phyloP scores from a whole-genome alignment of 2,888 invertebrate species.

The Nemotelus nigrinus region DNA sequence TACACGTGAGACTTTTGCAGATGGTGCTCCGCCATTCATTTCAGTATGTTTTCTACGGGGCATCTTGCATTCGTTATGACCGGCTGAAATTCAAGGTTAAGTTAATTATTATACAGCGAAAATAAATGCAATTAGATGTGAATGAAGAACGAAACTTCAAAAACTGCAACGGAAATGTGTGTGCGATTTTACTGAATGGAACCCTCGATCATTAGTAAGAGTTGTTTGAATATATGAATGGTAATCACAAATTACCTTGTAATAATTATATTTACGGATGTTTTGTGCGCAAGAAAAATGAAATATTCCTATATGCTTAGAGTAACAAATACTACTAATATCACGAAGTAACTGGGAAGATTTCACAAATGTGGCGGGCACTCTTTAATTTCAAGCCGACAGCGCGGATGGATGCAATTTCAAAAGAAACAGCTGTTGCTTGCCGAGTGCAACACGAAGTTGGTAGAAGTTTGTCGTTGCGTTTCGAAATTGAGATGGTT shows the following conservation, averaged over 20 bases:
- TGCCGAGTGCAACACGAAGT: slow-evolving; percentile 5
- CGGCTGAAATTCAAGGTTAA: slow-evolving; percentile 27
- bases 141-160: no score
- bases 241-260: no score
- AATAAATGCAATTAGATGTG: no score
- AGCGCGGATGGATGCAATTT: background rate
- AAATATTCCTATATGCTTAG: background rate
- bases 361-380: slow-evolving; percentile 6
- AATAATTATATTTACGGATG: no score
- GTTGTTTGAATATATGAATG: no score
- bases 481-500: background rate
- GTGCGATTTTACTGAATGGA: no score
- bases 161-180: no score
- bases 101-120: background rate
- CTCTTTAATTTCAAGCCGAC: background rate
- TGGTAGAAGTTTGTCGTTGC: background rate
- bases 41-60: slow-evolving; percentile 23
- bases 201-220: no score
- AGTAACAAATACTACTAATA: background rate
- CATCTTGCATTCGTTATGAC: background rate
- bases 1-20: slow-evolving; percentile 55
- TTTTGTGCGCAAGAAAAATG: no score
- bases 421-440: slow-evolving; percentile 20
- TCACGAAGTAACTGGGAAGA: no score
- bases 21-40: slow-evolving; percentile 48